Conservation (phyloP, 2,113 vertebrate species). For the Atlantisia rogersi region DNA sequence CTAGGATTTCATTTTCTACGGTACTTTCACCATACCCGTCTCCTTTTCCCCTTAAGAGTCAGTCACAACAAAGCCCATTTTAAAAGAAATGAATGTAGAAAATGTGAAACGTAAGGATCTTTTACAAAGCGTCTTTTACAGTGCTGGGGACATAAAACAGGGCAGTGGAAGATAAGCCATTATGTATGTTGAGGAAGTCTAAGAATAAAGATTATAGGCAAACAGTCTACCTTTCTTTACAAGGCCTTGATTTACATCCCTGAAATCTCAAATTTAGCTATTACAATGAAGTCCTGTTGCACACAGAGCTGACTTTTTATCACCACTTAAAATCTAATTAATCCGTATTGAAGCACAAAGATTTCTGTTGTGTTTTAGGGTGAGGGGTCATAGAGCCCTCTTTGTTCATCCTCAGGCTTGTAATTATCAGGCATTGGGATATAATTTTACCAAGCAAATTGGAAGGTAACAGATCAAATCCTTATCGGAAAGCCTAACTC, state of each 20-base stretch:
- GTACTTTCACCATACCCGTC: slow-evolving; percentile 40
- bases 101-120: slow-evolving; percentile 65
- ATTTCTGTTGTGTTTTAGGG: slow-evolving; percentile 87
- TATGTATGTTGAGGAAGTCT: slow-evolving; percentile 76
- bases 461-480: slow-evolving; percentile 84
- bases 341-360: slow-evolving; percentile 87
- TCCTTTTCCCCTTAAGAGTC: slow-evolving; percentile 54
- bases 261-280: slow-evolving; percentile 79
- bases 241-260: slow-evolving; percentile 76
- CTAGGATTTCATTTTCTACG: slow-evolving; percentile 34
- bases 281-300: slow-evolving; percentile 86
- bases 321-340: slow-evolving; percentile 89
- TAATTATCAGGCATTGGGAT: slow-evolving; percentile 80
- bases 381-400: slow-evolving; percentile 87
- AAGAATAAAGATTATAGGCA: slow-evolving; percentile 77
- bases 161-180: slow-evolving; percentile 59
- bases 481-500: slow-evolving; percentile 82
- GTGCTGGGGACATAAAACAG: slow-evolving; percentile 61
- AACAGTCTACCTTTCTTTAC: slow-evolving; percentile 82
- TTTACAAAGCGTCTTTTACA: slow-evolving; percentile 63
- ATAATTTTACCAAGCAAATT: slow-evolving; percentile 85
- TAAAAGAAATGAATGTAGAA: slow-evolving; percentile 62
- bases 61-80: slow-evolving; percentile 68
- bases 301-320: slow-evolving; percentile 80
- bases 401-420: slow-evolving; percentile 83